These are phyloP conservation scores for Emydoidea blandingii DNA, from an alignment of 2,797 vertebrate species.

Conservation along the genomic window DNA sequence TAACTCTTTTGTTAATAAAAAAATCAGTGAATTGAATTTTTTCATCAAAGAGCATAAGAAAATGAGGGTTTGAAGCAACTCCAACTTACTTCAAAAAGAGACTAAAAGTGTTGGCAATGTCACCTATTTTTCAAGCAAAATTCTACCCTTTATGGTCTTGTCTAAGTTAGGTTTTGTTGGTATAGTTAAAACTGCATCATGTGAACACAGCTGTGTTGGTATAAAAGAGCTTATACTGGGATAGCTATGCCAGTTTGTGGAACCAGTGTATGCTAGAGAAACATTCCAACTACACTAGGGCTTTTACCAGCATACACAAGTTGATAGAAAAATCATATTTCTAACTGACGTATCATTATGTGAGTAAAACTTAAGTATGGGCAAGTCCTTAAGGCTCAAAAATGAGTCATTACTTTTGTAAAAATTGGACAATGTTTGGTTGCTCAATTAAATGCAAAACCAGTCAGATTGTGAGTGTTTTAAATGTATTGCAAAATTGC, in stretches of 20 bases:
- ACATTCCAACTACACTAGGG: background rate
- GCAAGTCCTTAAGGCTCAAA: background rate
- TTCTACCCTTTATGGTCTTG: background rate
- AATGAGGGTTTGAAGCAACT: background rate
- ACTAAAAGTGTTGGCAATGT: background rate
- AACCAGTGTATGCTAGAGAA: background rate
- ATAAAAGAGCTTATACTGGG: background rate
- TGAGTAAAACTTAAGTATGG: no score
- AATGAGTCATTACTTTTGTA: background rate
- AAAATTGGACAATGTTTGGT: background rate
- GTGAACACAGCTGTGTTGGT: background rate
- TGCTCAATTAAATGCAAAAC: background rate
- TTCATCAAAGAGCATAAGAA: background rate
- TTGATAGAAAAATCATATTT: no score
- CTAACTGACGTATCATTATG: no score
- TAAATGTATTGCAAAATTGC: background rate
- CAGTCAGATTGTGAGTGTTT: background rate
- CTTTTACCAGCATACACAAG: no score
- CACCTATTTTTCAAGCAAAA: background rate
- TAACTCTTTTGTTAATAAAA: background rate
- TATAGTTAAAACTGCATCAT: background rate
- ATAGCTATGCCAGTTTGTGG: background rate
- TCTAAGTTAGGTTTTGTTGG: background rate
- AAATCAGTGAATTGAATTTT: background rate
- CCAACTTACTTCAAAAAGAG: background rate